phyloP scores from a whole-genome alignment of 2,797 vertebrate genomes.

The Catharus ustulatus region DNA sequence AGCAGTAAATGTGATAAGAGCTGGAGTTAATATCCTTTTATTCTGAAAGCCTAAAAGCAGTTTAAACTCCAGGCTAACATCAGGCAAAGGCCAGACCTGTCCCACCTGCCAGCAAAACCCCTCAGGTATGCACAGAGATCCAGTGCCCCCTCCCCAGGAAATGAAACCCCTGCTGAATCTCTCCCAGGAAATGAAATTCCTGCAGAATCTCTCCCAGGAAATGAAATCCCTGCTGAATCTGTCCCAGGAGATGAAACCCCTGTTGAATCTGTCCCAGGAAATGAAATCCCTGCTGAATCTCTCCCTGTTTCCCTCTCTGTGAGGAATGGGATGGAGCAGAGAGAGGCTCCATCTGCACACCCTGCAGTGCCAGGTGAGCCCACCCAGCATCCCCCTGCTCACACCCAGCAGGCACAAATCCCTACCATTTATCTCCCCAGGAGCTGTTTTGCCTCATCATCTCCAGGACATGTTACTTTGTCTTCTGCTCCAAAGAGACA shows the following conservation, averaged over 20 bases:
- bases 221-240: neutral
- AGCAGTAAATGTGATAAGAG: rapidly evolving
- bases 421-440: neutral
- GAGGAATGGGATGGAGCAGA: neutral
- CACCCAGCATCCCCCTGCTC: neutral
- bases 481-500: constrained; percentile 4
- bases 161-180: neutral
- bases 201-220: neutral
- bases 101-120: neutral
- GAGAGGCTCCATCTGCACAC: neutral
- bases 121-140: neutral
- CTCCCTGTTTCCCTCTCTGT: neutral
- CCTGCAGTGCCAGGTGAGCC: neutral
- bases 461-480: constrained; percentile 36
- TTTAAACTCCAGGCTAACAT: neutral
- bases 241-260: neutral
- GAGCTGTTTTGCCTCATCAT: neutral
- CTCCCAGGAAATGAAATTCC: neutral
- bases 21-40: too few relatives aligned
- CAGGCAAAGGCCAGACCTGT: neutral
- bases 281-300: neutral
- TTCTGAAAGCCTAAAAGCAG: neutral
- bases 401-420: neutral
- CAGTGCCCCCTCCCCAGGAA: neutral
- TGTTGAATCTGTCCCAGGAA: neutral